Evolutionary conservation across 2,113 vertebrate species (phyloP).

Genomic region (Daubentonia madagascariensis): DNA sequence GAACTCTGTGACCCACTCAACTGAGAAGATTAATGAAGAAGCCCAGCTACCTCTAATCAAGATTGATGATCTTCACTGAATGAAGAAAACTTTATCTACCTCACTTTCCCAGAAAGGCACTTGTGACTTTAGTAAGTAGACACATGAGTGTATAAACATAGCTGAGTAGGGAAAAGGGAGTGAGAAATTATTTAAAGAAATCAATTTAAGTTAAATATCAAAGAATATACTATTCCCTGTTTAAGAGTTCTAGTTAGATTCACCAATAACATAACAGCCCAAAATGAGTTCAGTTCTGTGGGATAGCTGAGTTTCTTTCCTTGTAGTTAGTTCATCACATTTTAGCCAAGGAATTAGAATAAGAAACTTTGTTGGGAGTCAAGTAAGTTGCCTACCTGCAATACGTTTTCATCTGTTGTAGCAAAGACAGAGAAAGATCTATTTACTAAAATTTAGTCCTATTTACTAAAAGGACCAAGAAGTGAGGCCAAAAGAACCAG

Average conservation of each 20-base stretch:
- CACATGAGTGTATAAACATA: neutral
- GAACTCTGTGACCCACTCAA: neutral
- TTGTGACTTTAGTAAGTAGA: neutral
- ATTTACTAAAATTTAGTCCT: slow-evolving; percentile 53
- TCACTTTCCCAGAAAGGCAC: neutral
- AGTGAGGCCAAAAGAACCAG: slow-evolving; percentile 61
- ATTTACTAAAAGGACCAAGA: slow-evolving; percentile 39
- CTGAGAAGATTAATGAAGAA: neutral
- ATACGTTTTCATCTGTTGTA: neutral
- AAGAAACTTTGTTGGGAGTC: neutral
- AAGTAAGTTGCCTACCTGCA: neutral
- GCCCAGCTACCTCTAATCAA: neutral
- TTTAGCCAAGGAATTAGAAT: neutral
- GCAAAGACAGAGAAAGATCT: neutral
- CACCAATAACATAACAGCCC: neutral
- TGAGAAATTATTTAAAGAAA: slow-evolving; percentile 7
- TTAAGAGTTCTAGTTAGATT: neutral
- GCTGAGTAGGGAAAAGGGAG: neutral
- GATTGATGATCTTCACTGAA: neutral
- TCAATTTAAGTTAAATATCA: neutral
- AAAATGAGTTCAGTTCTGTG: neutral
- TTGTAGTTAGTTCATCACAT: neutral
- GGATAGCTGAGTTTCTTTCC: neutral
- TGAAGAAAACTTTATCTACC: neutral
- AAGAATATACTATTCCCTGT: neutral